phyloP scores from a whole-genome alignment of 2,797 vertebrate species.

The Lateolabrax maculatus region DNA sequence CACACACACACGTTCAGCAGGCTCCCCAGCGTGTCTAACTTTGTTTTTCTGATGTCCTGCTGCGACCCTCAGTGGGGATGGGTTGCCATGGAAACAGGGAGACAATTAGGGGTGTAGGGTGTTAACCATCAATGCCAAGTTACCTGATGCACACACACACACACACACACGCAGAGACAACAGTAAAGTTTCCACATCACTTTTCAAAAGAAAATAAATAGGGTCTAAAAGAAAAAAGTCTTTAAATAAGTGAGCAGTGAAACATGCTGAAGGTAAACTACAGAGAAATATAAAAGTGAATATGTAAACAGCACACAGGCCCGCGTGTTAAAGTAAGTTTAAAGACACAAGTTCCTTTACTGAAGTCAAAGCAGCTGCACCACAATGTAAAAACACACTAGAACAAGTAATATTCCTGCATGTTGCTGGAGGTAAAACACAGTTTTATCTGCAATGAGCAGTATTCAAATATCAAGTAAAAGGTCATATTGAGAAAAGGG shows the following conservation, averaged over 20 bases:
- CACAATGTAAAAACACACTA: background rate
- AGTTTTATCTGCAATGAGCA: too few species aligned
- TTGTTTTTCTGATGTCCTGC: slow-evolving; percentile 78
- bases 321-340: background rate
- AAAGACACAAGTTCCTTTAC: background rate
- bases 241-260: slow-evolving; percentile 9
- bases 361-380: background rate
- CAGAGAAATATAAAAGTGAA: background rate
- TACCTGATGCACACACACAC: slow-evolving; percentile 30
- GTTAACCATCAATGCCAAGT: slow-evolving; percentile 22
- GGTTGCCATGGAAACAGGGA: slow-evolving; percentile 76
- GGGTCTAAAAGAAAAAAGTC: background rate
- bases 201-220: slow-evolving; percentile 4
- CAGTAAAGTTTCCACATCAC: background rate
- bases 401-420: background rate
- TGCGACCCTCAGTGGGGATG: slow-evolving; percentile 64
- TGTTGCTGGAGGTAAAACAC: background rate
- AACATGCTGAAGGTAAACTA: background rate
- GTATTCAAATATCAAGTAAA: too few species aligned
- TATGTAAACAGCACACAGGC: background rate
- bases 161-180: background rate
- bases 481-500: too few species aligned
- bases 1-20: slow-evolving; percentile 10
- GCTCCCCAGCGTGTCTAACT: slow-evolving; percentile 66
- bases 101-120: slow-evolving; percentile 24